These are phyloP conservation scores for Odontomyia ornata DNA, from an alignment of 2,888 invertebrate genomes.

Conservation along the genomic window DNA sequence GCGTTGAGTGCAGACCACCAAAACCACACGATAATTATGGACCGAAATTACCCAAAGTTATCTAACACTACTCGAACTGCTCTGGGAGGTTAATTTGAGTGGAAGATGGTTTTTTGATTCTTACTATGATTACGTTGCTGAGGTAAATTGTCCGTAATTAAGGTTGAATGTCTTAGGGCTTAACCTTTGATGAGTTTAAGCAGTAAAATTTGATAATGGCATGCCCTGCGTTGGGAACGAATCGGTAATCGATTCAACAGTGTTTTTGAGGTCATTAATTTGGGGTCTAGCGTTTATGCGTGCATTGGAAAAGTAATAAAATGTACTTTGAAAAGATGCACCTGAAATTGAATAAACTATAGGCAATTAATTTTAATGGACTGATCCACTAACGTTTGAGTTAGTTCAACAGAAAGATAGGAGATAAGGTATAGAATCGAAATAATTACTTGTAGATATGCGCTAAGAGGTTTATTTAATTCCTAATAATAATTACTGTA, in stretches of 20 bases:
- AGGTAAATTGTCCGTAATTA: background rate
- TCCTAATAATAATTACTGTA: too few relatives aligned
- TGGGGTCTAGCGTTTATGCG: too few relatives aligned
- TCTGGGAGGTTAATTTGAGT: background rate
- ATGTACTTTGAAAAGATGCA: too few relatives aligned
- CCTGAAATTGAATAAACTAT: too few relatives aligned
- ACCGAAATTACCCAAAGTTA: background rate
- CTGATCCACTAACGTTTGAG: too few relatives aligned
- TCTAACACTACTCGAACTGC: background rate
- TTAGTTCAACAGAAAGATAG: too few relatives aligned
- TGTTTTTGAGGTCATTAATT: too few relatives aligned
- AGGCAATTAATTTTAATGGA: too few relatives aligned
- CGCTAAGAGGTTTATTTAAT: too few relatives aligned
- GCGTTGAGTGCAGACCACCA: background rate
- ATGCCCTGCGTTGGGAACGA: background rate
- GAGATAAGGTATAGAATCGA: too few relatives aligned
- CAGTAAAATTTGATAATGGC: background rate
- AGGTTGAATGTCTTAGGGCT: background rate
- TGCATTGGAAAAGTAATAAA: too few relatives aligned
- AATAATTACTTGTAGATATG: too few relatives aligned
- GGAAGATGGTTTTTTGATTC: background rate
- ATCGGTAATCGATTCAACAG: background rate
- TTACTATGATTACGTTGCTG: background rate
- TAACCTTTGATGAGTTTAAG: background rate
- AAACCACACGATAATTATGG: slow-evolving; percentile 9